phyloP scores from a whole-genome alignment of 2,888 invertebrate species.

The Pyralis farinalis region DNA sequence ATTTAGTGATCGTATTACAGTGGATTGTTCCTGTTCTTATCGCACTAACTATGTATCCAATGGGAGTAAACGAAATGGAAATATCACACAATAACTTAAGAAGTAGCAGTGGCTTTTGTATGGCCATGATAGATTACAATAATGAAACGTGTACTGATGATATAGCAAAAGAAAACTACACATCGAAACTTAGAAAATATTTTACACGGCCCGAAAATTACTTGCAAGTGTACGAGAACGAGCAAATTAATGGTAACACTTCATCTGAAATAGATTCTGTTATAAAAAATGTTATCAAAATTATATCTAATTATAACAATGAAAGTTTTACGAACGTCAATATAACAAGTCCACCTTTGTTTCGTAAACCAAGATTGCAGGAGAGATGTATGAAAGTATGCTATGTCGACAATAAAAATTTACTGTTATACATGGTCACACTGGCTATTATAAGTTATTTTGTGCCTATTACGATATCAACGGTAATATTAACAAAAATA shows the following conservation, averaged over 20 bases:
- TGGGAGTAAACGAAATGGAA: slow-evolving; percentile 48
- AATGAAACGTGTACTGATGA: slow-evolving; percentile 37
- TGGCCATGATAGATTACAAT: slow-evolving; percentile 48
- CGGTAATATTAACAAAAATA: slow-evolving; percentile 62
- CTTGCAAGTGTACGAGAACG: slow-evolving; percentile 42
- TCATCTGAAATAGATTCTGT: slow-evolving; percentile 39
- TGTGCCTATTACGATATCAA: slow-evolving; percentile 66
- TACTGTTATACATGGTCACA: slow-evolving; percentile 59
- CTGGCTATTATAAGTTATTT: slow-evolving; percentile 59
- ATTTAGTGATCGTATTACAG: slow-evolving; percentile 49
- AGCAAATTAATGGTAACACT: slow-evolving; percentile 28
- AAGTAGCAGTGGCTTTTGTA: slow-evolving; percentile 42
- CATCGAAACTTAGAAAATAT: slow-evolving; percentile 39
- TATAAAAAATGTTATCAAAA: slow-evolving; percentile 50
- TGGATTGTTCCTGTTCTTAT: slow-evolving; percentile 60
- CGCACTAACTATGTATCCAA: slow-evolving; percentile 58
- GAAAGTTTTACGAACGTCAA: slow-evolving; percentile 31
- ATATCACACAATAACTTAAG: slow-evolving; percentile 30
- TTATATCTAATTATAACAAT: slow-evolving; percentile 49
- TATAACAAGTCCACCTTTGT: slow-evolving; percentile 34
- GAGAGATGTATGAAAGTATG: slow-evolving; percentile 60
- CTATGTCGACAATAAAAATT: slow-evolving; percentile 54
- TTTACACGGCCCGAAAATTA: slow-evolving; percentile 36
- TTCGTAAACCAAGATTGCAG: slow-evolving; percentile 38
- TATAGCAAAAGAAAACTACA: slow-evolving; percentile 25